phyloP scores from a whole-genome alignment of 2,113 vertebrate genomes.

The Ctenodactylus gundi region DNA sequence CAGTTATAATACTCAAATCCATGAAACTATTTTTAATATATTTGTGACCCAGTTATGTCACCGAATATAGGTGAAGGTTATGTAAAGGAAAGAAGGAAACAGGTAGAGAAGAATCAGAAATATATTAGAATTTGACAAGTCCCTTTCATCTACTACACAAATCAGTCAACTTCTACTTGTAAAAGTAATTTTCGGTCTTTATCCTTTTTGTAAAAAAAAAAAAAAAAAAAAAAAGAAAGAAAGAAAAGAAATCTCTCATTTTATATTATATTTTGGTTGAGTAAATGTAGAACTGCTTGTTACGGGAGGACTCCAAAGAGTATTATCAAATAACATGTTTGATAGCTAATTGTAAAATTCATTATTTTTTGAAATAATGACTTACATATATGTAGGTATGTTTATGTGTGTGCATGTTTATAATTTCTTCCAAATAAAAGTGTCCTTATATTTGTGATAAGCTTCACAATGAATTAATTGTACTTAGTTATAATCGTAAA shows the following conservation, averaged over 20 bases:
- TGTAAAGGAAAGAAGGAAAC: not conserved
- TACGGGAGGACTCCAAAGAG: not conserved
- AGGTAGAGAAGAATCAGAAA: not conserved
- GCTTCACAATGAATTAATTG: not conserved
- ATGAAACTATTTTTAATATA: not conserved
- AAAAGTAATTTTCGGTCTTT: not conserved
- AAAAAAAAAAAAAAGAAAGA: too few species aligned
- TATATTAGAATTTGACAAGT: not conserved
- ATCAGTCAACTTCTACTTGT: not conserved
- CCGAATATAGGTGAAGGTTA: not conserved
- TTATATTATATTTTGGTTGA: not conserved
- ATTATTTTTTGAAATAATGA: too few species aligned
- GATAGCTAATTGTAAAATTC: too few species aligned
- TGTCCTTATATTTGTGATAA: not conserved
- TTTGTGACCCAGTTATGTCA: not conserved
- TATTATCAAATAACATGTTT: not conserved
- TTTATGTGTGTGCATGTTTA: too few species aligned
- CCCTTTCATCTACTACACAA: not conserved
- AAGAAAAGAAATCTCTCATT: not conserved
- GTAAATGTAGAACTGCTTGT: not conserved
- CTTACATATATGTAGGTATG: too few species aligned
- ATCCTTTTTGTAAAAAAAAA: not conserved
- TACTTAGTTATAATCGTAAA: not conserved
- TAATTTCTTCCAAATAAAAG: conserved; percentile 15
- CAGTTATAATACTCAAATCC: not conserved